These are phyloP conservation scores for Rhimphoctona megacephalus DNA, from an alignment of 2,888 invertebrate genomes.

Conservation along the genomic window DNA sequence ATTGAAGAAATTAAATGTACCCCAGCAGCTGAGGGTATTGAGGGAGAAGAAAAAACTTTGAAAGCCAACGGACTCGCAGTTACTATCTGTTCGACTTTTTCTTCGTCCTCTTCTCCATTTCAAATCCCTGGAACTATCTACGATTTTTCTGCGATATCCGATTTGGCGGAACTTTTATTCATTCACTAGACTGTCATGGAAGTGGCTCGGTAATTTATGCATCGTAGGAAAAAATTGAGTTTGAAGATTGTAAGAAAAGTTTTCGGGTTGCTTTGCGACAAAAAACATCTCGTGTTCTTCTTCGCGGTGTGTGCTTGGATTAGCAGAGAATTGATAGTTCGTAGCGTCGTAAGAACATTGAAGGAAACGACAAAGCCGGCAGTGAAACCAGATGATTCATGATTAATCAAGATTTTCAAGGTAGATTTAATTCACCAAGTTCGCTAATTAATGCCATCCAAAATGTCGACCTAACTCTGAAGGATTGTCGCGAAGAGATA, in stretches of 20 bases:
- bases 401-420: slow-evolving; percentile 68
- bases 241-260: slow-evolving; percentile 37
- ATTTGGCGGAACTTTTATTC: slow-evolving; percentile 57
- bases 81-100: slow-evolving; percentile 10
- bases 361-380: not conserved
- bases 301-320: not conserved
- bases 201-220: slow-evolving; percentile 28
- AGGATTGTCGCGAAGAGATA: slow-evolving; percentile 37
- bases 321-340: slow-evolving; percentile 21
- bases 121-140: slow-evolving; percentile 11
- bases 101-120: slow-evolving; percentile 12
- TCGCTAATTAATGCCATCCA: slow-evolving; percentile 69
- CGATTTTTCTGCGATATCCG: slow-evolving; percentile 42
- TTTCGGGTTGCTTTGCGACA: not conserved
- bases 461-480: slow-evolving; percentile 35
- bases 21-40: slow-evolving; percentile 8
- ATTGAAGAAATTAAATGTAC: slow-evolving; percentile 60
- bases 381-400: slow-evolving; percentile 18
- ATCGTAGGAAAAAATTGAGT: slow-evolving; percentile 25
- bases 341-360: slow-evolving; percentile 16
- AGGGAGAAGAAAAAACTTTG: slow-evolving; percentile 9
- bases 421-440: slow-evolving; percentile 65
- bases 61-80: slow-evolving; percentile 51
- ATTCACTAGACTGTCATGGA: slow-evolving; percentile 26
- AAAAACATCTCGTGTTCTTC: slow-evolving; percentile 7